A percentile compares a stretch with the other conserved stretches of the same genome.
These are phyloP conservation scores for Danio tinwini DNA, from an alignment of 2,797 vertebrate genomes.

Conservation along the genomic window DNA sequence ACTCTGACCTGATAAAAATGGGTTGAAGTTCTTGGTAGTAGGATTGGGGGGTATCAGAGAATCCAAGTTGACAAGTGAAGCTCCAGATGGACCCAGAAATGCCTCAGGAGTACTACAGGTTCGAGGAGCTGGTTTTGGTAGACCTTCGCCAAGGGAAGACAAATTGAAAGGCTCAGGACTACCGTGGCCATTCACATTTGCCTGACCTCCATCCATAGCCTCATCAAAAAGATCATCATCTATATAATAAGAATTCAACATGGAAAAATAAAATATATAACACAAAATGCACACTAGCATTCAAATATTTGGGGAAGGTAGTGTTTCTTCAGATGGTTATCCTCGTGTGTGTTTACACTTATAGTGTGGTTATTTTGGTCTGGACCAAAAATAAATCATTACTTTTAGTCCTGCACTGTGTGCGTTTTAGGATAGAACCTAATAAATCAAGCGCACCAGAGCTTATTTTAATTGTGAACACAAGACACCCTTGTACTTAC, in stretches of 20 bases:
- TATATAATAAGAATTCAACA: conserved; percentile 60
- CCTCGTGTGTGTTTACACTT: too few species aligned
- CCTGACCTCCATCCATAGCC: conserved; percentile 80
- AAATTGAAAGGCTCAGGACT: conserved; percentile 85
- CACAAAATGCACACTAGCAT: not conserved
- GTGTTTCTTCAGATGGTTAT: rapidly evolving
- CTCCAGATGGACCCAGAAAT: conserved; percentile 88
- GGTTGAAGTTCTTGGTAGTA: conserved; percentile 83
- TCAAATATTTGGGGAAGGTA: not conserved
- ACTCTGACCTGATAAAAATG: conserved; percentile 85
- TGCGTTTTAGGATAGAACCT: too few species aligned
- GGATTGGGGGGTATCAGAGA: conserved; percentile 80
- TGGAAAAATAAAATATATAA: not conserved
- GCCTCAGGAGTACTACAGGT: conserved; percentile 85
- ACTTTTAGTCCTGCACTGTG: too few species aligned
- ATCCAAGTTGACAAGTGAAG: conserved; percentile 92
- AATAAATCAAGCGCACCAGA: too few species aligned
- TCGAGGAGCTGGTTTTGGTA: conserved; percentile 73
- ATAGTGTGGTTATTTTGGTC: too few species aligned
- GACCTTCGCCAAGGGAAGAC: conserved; percentile 77
- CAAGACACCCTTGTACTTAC: not conserved
- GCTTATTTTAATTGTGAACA: too few species aligned
- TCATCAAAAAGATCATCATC: conserved; percentile 89
- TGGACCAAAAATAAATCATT: too few species aligned
- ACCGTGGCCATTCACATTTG: conserved; percentile 79